Evolutionary conservation across 2,888 invertebrate species (phyloP), one percentile per base, ranked within the genome.

Genomic region (Zaprionus lineosus): DNA sequence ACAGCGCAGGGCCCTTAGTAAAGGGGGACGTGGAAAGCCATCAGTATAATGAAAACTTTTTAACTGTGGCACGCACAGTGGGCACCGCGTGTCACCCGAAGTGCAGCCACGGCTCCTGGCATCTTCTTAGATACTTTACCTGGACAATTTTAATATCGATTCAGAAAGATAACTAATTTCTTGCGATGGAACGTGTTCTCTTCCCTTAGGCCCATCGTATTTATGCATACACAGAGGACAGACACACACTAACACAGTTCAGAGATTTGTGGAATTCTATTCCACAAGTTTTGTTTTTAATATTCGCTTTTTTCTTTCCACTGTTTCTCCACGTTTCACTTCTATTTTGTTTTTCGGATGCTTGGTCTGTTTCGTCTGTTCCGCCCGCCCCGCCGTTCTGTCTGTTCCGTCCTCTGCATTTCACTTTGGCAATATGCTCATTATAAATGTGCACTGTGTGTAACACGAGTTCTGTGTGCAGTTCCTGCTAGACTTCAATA

Each of bases 41-140:
- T 77, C 76, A 77, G 69, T 79, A 78, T 78, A 77, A 82, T 77
- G 76, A 82, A 78, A 77, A 82, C 62, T 82, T 74, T 74, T 57
- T 47, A 71, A 66, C 68, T 74, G 62, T 64, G 64, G 63, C 26
- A 52, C 39, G 33, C 44, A 81, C 78, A 78, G 69, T 78, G 75
- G 83, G 67, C 33, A n/a, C 9, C 26, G 29, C 21, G 21, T 9
- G 18, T 8, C 18, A 41, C n/a, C n/a, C n/a, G n/a, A n/a, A 19
- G 19, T 19, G 19, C 19, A 3, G 19, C n/a, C n/a, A n/a, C n/a
- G n/a, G n/a, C n/a, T n/a, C n/a, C n/a, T n/a, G n/a, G n/a, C n/a
- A n/a, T n/a, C n/a, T n/a, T n/a, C n/a, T n/a, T n/a, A n/a, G n/a
- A n/a, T n/a, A n/a, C n/a, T n/a, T n/a, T n/a, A n/a, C n/a, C n/a